These are phyloP conservation scores for Sitobion miscanthi DNA, from an alignment of 1,140 invertebrate genomes.

Conservation along the genomic window DNA sequence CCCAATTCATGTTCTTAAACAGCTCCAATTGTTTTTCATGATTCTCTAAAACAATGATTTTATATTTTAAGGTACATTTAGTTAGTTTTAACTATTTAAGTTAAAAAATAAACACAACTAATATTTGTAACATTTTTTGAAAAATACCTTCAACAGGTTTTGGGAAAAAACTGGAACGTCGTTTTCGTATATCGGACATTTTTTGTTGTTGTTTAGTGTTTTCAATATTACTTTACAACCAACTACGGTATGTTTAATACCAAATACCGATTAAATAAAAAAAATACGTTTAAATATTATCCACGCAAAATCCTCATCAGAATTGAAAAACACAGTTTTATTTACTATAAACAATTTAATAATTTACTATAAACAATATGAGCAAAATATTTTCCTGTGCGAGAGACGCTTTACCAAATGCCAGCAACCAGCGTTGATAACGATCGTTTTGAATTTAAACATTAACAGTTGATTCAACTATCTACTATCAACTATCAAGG, in stretches of 20 bases:
- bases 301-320: no score
- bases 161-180: slow-evolving; percentile 43
- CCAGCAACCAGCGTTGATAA: no score
- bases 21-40: slow-evolving; percentile 32
- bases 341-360: no score
- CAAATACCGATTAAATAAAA: background rate
- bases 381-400: no score
- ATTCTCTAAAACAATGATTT: background rate
- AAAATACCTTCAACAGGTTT: slow-evolving; percentile 25
- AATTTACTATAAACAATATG: no score
- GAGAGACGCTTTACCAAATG: no score
- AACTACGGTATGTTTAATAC: background rate
- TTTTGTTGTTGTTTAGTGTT: background rate
- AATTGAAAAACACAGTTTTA: background rate
- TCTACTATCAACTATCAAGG: no score
- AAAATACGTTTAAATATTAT: background rate
- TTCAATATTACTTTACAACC: background rate
- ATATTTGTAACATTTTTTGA: background rate
- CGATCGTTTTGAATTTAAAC: no score
- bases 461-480: no score
- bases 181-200: background rate
- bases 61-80: background rate
- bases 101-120: background rate
- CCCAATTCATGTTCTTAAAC: slow-evolving; percentile 12
- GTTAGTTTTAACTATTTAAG: no score